These are phyloP conservation scores for Mythimna pallens DNA, from an alignment of 2,888 invertebrate genomes.

Conservation along the genomic window DNA sequence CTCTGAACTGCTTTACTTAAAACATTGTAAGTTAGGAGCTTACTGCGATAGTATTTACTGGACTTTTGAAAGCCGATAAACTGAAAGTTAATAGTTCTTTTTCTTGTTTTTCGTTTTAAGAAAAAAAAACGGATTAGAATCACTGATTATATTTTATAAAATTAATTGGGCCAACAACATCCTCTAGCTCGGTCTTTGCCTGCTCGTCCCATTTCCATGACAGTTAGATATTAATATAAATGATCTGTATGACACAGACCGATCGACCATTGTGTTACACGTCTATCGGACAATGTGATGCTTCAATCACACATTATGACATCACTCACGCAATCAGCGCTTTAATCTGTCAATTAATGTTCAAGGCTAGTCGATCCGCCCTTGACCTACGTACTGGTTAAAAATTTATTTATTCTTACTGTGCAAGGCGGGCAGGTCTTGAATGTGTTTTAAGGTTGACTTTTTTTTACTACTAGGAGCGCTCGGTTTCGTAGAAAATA, in stretches of 20 bases:
- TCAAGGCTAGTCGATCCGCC: background rate
- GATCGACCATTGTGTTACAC: slow-evolving; percentile 1
- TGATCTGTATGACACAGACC: background rate
- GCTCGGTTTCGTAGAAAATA: too few relatives aligned
- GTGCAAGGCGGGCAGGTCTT: too few relatives aligned
- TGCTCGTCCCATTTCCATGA: background rate
- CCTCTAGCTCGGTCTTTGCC: background rate
- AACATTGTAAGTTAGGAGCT: background rate
- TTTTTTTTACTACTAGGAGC: too few relatives aligned
- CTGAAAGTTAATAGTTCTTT: background rate
- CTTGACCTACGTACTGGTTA: background rate
- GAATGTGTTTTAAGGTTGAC: too few relatives aligned
- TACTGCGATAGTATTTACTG: background rate
- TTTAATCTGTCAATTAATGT: background rate
- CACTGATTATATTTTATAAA: background rate
- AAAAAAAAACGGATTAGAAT: background rate
- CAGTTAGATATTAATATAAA: background rate
- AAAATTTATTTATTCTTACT: background rate
- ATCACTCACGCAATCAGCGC: slow-evolving; percentile 12
- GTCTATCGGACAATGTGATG: background rate
- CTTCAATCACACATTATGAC: slow-evolving; percentile 3
- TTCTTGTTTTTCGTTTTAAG: background rate
- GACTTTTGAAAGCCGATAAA: background rate
- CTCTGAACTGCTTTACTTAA: background rate
- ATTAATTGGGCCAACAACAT: background rate